phyloP scores from a whole-genome alignment of 2,113 vertebrate genomes.

The Cyphomyrus discorhynchus region DNA sequence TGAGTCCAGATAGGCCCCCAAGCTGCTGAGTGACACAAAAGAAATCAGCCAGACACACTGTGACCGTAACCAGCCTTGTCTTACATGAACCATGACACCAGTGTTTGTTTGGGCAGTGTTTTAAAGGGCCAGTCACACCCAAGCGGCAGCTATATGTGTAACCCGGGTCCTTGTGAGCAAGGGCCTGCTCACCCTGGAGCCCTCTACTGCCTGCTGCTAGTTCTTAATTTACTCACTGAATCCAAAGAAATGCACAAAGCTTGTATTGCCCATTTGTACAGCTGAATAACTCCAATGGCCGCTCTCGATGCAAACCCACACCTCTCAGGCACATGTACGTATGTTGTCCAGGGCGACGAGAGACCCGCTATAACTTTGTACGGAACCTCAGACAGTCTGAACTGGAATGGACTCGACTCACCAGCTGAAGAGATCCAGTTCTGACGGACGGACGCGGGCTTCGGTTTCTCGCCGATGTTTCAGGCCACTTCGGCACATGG shows the following conservation, averaged over 20 bases:
- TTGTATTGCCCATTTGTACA: background rate
- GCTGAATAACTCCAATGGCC: background rate
- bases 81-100: conserved; percentile 4
- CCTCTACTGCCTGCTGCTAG: background rate
- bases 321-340: background rate
- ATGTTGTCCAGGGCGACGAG: background rate
- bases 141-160: background rate
- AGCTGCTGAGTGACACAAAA: conserved; percentile 10
- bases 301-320: background rate
- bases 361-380: background rate
- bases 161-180: background rate
- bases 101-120: conserved; percentile 6
- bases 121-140: conserved; percentile 13
- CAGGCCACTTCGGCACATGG: background rate
- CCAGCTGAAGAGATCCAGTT: background rate
- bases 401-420: background rate
- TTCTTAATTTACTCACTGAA: background rate
- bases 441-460: background rate
- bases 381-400: background rate
- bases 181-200: background rate
- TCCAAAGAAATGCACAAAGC: background rate
- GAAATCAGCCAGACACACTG: background rate
- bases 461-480: background rate
- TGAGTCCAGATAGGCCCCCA: conserved; percentile 16
- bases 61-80: background rate